A percentile compares a stretch with the other conserved stretches of the same genome.
These are phyloP conservation scores for Pycnonotus jocosus DNA, from an alignment of 2,113 vertebrate species.

Conservation along the genomic window DNA sequence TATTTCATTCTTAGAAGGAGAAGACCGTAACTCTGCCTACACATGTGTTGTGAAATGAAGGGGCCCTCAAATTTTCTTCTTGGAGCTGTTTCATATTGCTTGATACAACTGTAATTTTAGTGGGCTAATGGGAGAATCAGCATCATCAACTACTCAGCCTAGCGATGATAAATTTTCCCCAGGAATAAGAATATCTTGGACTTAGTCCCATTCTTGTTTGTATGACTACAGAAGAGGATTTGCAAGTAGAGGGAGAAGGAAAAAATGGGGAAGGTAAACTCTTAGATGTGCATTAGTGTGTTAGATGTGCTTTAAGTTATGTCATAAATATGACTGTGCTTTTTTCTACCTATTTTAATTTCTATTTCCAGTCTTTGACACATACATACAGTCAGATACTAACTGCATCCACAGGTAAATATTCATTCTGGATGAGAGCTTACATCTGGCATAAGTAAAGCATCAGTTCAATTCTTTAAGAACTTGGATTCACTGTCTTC, in stretches of 20 bases:
- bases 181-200: not conserved
- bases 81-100: not conserved
- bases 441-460: not conserved
- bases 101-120: not conserved
- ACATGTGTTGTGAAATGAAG: not conserved
- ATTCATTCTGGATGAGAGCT: not conserved
- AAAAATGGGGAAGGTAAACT: not conserved
- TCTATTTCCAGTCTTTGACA: not conserved
- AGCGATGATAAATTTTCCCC: not conserved
- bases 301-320: not conserved
- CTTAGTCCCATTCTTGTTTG: not conserved
- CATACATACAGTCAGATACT: not conserved
- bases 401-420: not conserved
- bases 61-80: not conserved
- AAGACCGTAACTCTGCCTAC: not conserved
- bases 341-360: not conserved
- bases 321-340: not conserved
- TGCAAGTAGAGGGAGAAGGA: not conserved
- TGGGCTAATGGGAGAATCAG: not conserved
- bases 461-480: not conserved
- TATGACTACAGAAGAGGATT: not conserved
- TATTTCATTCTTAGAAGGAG: not conserved
- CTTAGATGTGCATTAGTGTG: not conserved
- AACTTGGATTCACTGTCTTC: not conserved
- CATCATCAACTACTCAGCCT: not conserved